Percentiles rank a stretch among this genome's conserved stretches.
Evolutionary conservation across 2,888 invertebrate genomes (phyloP).

Genomic region (Pasiphila rectangulata): DNA sequence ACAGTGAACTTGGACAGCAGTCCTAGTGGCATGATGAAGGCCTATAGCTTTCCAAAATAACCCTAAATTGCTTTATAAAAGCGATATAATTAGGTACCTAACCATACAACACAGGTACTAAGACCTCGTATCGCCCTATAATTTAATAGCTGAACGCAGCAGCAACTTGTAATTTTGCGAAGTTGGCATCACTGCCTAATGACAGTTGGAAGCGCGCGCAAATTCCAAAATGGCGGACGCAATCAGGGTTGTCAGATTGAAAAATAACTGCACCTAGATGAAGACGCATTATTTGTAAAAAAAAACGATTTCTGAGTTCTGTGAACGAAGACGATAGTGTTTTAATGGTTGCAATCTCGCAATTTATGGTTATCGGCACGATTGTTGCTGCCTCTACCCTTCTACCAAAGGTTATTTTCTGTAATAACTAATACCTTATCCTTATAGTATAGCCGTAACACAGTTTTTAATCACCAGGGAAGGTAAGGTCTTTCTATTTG

Average conservation of each 20-base stretch:
- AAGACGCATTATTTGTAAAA: slow-evolving; percentile 7
- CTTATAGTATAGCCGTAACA: too few relatives aligned
- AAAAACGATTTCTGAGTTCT: not conserved
- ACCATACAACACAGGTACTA: slow-evolving; percentile 47
- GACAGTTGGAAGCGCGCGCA: slow-evolving; percentile 64
- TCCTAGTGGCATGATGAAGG: not conserved
- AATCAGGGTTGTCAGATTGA: slow-evolving; percentile 21
- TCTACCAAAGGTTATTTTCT: too few relatives aligned
- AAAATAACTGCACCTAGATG: slow-evolving; percentile 10
- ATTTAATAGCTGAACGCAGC: slow-evolving; percentile 72
- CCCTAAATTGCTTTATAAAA: slow-evolving; percentile 52
- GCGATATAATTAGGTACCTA: slow-evolving; percentile 59
- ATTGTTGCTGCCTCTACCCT: too few relatives aligned
- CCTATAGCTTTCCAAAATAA: slow-evolving; percentile 34
- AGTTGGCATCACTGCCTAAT: slow-evolving; percentile 76
- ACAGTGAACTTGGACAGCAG: too few relatives aligned
- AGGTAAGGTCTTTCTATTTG: too few relatives aligned
- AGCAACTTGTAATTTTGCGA: slow-evolving; percentile 71
- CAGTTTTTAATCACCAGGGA: too few relatives aligned
- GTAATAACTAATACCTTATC: too few relatives aligned
- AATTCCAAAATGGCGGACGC: slow-evolving; percentile 71
- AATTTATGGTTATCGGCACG: too few relatives aligned
- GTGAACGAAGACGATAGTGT: too few relatives aligned
- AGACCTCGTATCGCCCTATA: slow-evolving; percentile 65
- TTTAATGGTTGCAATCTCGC: too few relatives aligned